These are phyloP conservation scores for Rhagium mordax DNA, from an alignment of 2,888 invertebrate genomes.

Conservation along the genomic window DNA sequence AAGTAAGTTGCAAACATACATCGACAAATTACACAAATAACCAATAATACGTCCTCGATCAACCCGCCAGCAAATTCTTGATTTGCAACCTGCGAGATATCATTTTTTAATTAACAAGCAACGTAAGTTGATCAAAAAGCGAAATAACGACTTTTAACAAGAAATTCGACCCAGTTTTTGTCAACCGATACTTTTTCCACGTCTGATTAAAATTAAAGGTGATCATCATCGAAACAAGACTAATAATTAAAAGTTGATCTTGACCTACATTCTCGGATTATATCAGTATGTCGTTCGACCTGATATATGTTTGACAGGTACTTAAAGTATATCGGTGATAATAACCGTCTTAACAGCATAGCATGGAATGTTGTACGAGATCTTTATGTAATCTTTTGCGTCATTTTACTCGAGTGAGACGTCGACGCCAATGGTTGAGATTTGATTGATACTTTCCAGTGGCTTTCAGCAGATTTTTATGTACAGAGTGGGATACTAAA, in stretches of 20 bases:
- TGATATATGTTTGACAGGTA: background rate
- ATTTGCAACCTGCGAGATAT: background rate
- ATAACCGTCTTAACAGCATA: background rate
- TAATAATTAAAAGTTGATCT: conserved; percentile 27
- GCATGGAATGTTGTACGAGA: background rate
- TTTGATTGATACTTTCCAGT: too few species aligned
- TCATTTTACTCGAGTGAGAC: too few species aligned
- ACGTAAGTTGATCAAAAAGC: background rate
- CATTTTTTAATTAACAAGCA: background rate
- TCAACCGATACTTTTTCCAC: background rate
- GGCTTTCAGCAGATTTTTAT: too few species aligned
- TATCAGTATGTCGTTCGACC: conserved; percentile 13
- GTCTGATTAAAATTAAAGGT: conserved; percentile 10
- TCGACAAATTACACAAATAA: too few species aligned
- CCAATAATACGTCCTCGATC: background rate
- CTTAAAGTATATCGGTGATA: background rate
- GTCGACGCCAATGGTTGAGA: too few species aligned
- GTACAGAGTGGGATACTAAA: too few species aligned
- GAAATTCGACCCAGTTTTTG: conserved; percentile 4
- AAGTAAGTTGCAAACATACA: too few species aligned
- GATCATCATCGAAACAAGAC: conserved; percentile 10
- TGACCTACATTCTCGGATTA: conserved; percentile 17
- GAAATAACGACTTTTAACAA: background rate
- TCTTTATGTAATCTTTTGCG: background rate
- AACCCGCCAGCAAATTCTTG: background rate